Conservation (phyloP, 2,888 invertebrate species). For the Papilio elwesi region DNA sequence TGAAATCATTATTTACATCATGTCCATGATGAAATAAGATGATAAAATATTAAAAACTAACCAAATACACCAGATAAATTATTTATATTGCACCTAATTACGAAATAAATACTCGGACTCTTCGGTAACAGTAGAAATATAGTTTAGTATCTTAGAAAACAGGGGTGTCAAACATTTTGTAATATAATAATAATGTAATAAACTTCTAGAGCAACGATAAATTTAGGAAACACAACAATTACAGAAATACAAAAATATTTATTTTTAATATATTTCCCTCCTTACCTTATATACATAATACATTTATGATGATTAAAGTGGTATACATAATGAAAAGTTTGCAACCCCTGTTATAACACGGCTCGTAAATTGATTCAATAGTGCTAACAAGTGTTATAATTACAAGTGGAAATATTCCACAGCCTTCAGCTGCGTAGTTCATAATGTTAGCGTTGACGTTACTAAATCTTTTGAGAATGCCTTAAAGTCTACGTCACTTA, state of each 20-base stretch:
- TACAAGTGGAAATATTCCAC: constrained; percentile 25
- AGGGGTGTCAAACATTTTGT: neutral
- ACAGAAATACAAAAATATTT: neutral
- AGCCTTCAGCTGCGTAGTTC: neutral
- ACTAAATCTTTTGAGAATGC: constrained; percentile 38
- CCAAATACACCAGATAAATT: constrained; percentile 2
- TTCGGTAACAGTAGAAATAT: neutral
- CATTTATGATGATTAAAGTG: neutral
- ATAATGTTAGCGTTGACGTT: constrained; percentile 2
- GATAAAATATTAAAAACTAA: constrained; percentile 5
- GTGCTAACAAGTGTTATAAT: constrained; percentile 14
- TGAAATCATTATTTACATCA: constrained; percentile 4
- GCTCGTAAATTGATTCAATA: constrained; percentile 5
- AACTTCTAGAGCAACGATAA: neutral
- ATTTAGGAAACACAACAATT: neutral
- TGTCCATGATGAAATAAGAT: neutral
- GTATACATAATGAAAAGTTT: neutral
- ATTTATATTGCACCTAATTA: constrained; percentile 12
- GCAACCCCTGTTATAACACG: neutral
- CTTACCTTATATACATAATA: neutral
- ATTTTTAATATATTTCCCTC: neutral
- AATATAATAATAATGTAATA: neutral
- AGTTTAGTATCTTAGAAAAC: neutral
- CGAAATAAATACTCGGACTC: neutral
- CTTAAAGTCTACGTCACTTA: constrained; percentile 50